Percentiles rank a stretch among this genome's conserved stretches.
These are phyloP conservation scores for Rhinatrema bivittatum DNA, from an alignment of 2,797 vertebrate genomes.

Conservation along the genomic window DNA sequence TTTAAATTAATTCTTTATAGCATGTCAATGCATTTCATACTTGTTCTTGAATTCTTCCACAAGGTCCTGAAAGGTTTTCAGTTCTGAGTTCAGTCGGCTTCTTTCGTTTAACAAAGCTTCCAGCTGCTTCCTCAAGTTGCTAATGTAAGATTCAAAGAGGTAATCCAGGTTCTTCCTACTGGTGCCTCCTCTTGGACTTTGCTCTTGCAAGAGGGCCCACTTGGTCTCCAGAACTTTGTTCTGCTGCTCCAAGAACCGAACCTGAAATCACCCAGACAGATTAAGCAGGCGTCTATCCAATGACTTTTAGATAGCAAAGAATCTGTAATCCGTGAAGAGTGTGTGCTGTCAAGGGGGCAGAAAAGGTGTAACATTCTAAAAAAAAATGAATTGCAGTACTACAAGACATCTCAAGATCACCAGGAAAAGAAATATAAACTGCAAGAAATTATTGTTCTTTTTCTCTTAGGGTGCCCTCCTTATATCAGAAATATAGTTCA, in stretches of 20 bases:
- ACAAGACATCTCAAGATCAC: too few relatives aligned
- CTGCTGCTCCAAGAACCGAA: constrained; percentile 63
- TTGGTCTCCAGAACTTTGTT: constrained; percentile 67
- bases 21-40: too few relatives aligned
- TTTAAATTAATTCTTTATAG: too few relatives aligned
- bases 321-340: background rate
- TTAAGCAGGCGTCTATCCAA: background rate
- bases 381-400: too few relatives aligned
- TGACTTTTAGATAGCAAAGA: background rate
- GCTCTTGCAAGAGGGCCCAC: constrained; percentile 61
- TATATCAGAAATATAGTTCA: too few relatives aligned
- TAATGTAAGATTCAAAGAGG: constrained; percentile 42
- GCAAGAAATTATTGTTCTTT: too few relatives aligned
- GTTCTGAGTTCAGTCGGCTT: constrained; percentile 42
- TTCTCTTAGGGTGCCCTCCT: too few relatives aligned
- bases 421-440: too few relatives aligned
- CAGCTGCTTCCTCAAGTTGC: constrained; percentile 44
- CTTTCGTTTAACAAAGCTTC: constrained; percentile 39
- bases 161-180: constrained; percentile 44
- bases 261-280: constrained; percentile 30
- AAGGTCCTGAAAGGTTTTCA: constrained; percentile 41
- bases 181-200: constrained; percentile 21
- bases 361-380: too few relatives aligned
- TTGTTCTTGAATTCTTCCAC: constrained; percentile 60
- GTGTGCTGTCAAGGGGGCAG: too few relatives aligned